Percentiles rank a stretch among this genome's conserved stretches.
phyloP scores from a whole-genome alignment of 92 coral and sea anemone genomes.

The Galaxea fascicularis region DNA sequence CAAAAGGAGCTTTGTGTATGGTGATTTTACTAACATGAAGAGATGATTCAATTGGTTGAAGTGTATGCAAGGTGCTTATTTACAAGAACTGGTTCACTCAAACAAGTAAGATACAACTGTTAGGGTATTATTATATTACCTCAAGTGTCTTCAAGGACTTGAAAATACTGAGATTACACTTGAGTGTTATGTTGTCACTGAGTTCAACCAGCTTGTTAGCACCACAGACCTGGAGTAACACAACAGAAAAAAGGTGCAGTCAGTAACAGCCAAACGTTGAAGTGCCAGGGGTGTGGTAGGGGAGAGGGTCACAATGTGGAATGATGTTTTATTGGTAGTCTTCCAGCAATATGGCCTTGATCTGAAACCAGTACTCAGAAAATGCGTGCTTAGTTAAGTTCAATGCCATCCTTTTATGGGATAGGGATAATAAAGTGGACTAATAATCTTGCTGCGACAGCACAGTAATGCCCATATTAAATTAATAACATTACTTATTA shows the following conservation, averaged over 20 bases:
- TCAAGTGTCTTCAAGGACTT: slow-evolving; percentile 81
- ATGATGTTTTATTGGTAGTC: too few species aligned
- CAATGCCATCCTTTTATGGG: too few species aligned
- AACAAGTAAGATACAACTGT: too few species aligned
- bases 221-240: slow-evolving; percentile 55
- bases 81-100: too few species aligned
- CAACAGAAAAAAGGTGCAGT: not conserved
- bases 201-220: slow-evolving; percentile 72
- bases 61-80: too few species aligned
- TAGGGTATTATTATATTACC: slow-evolving; percentile 47
- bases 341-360: not conserved
- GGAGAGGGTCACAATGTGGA: not conserved
- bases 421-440: not conserved
- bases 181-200: slow-evolving; percentile 81
- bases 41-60: too few species aligned
- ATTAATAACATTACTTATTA: too few species aligned
- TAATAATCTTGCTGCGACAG: too few species aligned
- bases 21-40: too few species aligned
- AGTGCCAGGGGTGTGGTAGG: not conserved
- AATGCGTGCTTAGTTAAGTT: not conserved
- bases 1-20: too few species aligned
- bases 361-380: not conserved
- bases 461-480: too few species aligned
- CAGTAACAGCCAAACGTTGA: not conserved
- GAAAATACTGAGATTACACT: slow-evolving; percentile 84